These are phyloP conservation scores for rabbit (Oryctolagus cuniculus) DNA, from an alignment of 2,113 vertebrate genomes.

Conservation along the genomic window DNA sequence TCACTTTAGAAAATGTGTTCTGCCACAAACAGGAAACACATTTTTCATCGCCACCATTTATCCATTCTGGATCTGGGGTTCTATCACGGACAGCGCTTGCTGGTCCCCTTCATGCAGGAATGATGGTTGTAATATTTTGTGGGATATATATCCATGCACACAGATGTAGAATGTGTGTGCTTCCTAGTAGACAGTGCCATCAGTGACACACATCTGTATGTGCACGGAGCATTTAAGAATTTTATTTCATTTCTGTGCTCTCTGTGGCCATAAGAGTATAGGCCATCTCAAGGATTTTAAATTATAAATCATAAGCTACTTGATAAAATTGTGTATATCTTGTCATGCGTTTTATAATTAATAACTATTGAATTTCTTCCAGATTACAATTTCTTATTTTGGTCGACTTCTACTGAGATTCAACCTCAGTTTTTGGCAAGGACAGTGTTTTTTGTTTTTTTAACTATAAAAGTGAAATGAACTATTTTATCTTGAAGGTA, in stretches of 20 bases:
- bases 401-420: slow-evolving; percentile 35
- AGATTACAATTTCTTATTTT: slow-evolving; percentile 63
- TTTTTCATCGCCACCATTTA: not conserved
- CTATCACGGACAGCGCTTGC: not conserved
- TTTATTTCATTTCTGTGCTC: slow-evolving; percentile 9
- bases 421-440: slow-evolving; percentile 47
- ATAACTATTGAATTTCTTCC: not conserved
- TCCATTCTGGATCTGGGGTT: not conserved
- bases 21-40: not conserved
- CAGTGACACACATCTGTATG: not conserved
- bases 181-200: not conserved
- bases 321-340: not conserved
- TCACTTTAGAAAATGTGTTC: not conserved
- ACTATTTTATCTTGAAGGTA: slow-evolving; percentile 61
- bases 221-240: not conserved
- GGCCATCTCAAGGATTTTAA: not conserved
- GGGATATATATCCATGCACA: not conserved
- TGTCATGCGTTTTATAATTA: slow-evolving; percentile 55
- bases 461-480: not conserved
- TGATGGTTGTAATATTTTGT: not conserved
- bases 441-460: slow-evolving; percentile 56
- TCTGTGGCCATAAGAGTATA: not conserved
- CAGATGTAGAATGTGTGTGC: not conserved
- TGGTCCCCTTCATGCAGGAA: slow-evolving; percentile 4
- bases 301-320: not conserved